Conservation (phyloP, 2,797 vertebrate genomes). For the Sebastiscus tertius region DNA sequence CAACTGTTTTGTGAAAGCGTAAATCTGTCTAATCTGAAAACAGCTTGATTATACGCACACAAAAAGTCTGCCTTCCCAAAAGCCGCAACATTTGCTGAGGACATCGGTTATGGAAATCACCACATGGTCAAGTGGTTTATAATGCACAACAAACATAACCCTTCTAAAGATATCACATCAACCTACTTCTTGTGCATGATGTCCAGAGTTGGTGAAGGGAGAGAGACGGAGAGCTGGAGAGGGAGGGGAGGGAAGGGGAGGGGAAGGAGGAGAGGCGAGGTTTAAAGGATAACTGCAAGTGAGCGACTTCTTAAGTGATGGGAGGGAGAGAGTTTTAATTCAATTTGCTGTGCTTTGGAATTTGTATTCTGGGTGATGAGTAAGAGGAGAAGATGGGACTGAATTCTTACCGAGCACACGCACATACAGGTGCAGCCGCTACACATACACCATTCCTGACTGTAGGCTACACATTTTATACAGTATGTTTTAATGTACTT, state of each 20-base stretch:
- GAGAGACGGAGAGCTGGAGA: background rate
- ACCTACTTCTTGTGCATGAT: background rate
- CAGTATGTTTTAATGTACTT: background rate
- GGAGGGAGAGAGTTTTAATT: slow-evolving; percentile 18
- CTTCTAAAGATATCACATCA: slow-evolving; percentile 5
- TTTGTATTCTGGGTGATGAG: background rate
- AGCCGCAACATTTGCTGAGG: background rate
- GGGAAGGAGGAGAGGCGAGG: background rate
- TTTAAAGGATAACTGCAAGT: slow-evolving; percentile 25
- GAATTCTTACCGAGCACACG: background rate
- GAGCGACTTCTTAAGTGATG: background rate
- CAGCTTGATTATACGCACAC: background rate
- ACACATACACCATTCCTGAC: background rate
- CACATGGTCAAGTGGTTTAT: slow-evolving; percentile 22
- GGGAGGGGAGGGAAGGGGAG: background rate
- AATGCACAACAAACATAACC: slow-evolving; percentile 31
- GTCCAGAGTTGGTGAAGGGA: background rate
- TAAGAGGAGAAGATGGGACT: background rate
- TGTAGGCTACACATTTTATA: background rate
- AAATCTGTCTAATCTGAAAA: slow-evolving; percentile 35
- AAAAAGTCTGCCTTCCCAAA: slow-evolving; percentile 4
- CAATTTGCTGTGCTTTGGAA: slow-evolving; percentile 2
- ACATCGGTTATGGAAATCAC: slow-evolving; percentile 5
- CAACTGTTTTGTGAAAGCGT: slow-evolving; percentile 16
- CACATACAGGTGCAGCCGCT: background rate